Conservation (phyloP, 2,797 vertebrate species). For the Sebastolobus altivelis region DNA sequence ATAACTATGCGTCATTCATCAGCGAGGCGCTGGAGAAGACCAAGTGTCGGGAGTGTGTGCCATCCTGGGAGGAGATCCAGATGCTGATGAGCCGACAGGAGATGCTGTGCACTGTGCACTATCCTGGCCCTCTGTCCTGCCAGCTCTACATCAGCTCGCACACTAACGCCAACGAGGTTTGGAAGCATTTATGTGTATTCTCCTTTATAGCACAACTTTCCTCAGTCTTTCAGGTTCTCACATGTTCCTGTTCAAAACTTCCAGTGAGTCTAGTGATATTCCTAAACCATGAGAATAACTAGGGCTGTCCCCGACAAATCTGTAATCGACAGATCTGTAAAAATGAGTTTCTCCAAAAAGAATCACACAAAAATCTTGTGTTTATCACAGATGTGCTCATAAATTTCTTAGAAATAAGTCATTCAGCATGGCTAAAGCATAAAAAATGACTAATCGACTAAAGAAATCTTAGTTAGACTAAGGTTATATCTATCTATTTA, state of each 20-base stretch:
- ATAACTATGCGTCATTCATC: conserved; percentile 94
- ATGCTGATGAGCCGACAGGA: conserved; percentile 91
- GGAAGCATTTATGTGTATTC: conserved; percentile 42
- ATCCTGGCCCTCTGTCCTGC: conserved; percentile 90
- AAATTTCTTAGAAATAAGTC: too few relatives aligned
- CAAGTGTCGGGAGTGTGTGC: conserved; percentile 91
- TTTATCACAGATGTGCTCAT: too few relatives aligned
- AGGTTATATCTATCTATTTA: too few relatives aligned
- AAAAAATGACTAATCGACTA: too few relatives aligned
- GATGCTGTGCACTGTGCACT: conserved; percentile 91
- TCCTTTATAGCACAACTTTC: conserved; percentile 13
- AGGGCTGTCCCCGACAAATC: too few relatives aligned
- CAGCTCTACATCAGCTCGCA: conserved; percentile 93
- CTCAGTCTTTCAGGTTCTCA: conserved; percentile 15
- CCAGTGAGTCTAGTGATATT: not conserved
- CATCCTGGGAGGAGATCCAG: conserved; percentile 95
- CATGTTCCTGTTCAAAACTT: conserved; percentile 9
- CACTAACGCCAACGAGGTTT: conserved; percentile 95
- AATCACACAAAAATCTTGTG: too few relatives aligned
- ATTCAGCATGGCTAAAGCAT: too few relatives aligned
- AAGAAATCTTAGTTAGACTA: too few relatives aligned
- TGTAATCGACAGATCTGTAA: too few relatives aligned
- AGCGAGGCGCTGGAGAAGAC: conserved; percentile 91
- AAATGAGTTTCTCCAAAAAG: too few relatives aligned
- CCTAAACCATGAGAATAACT: not conserved